A percentile compares a stretch with the other conserved stretches of the same genome.
These are phyloP conservation scores for Dendrolimus pini DNA, from an alignment of 2,888 invertebrate species.

Conservation along the genomic window DNA sequence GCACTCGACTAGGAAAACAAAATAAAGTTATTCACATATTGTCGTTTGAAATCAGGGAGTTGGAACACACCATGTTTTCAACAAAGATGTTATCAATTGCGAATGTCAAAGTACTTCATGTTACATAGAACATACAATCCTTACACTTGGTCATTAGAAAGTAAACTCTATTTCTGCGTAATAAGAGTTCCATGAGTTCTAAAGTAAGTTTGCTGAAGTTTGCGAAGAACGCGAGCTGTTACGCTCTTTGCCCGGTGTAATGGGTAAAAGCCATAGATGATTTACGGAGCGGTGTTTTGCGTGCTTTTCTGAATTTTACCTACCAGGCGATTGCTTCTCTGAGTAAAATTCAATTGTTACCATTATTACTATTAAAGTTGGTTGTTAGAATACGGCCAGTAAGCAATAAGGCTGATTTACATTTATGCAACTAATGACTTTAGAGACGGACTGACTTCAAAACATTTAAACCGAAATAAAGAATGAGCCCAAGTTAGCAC, in stretches of 20 bases:
- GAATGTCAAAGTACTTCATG: constrained; percentile 28
- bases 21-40: too few species aligned
- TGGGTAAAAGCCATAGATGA: constrained; percentile 12
- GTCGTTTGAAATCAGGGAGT: constrained; percentile 1
- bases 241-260: constrained; percentile 26
- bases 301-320: too few species aligned
- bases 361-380: too few species aligned
- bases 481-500: too few species aligned
- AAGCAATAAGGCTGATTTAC: too few species aligned
- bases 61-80: constrained; percentile 16
- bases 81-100: constrained; percentile 24
- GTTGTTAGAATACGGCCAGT: too few species aligned
- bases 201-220: constrained; percentile 22
- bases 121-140: constrained; percentile 9
- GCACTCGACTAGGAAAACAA: too few species aligned
- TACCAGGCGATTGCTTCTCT: too few species aligned
- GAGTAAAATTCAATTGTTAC: too few species aligned
- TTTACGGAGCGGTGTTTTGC: not conserved
- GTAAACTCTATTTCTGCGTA: constrained; percentile 8
- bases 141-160: constrained; percentile 8
- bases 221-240: constrained; percentile 29
- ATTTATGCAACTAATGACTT: too few species aligned
- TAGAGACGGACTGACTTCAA: too few species aligned
- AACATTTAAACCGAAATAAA: too few species aligned
- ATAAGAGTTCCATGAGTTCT: constrained; percentile 13